Base-by-base conservation (phyloP, 37 sponge, comb jelly and placozoan genomes). In the Oopsacas minuta region DNA sequence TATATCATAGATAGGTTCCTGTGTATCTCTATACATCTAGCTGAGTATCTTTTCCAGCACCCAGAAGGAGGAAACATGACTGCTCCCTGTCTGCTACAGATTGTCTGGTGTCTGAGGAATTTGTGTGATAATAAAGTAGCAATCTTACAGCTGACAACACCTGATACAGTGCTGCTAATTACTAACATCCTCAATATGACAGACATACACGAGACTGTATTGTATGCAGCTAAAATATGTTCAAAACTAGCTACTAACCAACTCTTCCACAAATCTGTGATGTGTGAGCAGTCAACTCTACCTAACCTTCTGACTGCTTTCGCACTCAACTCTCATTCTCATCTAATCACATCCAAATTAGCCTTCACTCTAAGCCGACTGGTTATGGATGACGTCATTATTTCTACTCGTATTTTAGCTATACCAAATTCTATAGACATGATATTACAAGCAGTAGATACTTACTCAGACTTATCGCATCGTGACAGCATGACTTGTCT, bases 221-320 rank as follows among this genome's bases (percentile, higher is more conserved):
- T 61, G 75, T 61, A 61, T 34, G 75, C 75, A 61, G 75, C 75
- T 25, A 61, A 61, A n/a, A 3, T 61, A 61, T 61, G 75, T n/a
- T 61, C 75, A 5, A 61, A 61, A n/a, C 22, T 61, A 10, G 75
- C 75, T 12, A 25, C 75, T 20, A 61, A 61, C 75, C 22, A 20
- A 3, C 75, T 32, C 22, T 61, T 61, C 75, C 75, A 61, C 32
- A 61, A n/a, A n/a, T 61, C 75, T 61, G 28, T 61, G 5, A 10
- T 61, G 28, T 61, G 28, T 61, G 32, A 25, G 22, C 17, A 7
- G 28, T 10, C 75, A 25, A 34, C 75, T n/a, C 75, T 61, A 34
- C 28, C 20, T 34, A 61, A 61, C 7, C 20, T 61, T 25, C 75
- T 61, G 7, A 32, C 75, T 25, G 75, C 75, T 10, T 3, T 61